These are phyloP conservation scores for Cladorhizidae sp. DNA, from an alignment of 37 sponge, comb jelly and placozoan species.

Conservation along the genomic window DNA sequence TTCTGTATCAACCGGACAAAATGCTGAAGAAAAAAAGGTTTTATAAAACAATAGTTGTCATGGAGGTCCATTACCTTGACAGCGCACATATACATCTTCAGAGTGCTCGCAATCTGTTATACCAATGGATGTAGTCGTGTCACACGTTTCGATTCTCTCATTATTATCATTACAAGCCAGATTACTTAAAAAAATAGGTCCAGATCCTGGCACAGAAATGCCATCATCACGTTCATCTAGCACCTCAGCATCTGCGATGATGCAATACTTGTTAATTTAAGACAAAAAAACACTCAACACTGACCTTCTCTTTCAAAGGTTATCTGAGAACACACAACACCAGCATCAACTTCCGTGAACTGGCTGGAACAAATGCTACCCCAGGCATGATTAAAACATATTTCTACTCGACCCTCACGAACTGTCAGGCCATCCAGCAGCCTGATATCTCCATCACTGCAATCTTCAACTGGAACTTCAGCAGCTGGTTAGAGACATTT, in stretches of 20 bases:
- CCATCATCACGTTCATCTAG: too few relatives aligned
- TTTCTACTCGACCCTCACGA: constrained; percentile 27
- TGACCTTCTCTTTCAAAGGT: constrained; percentile 13
- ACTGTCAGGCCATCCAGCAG: not conserved
- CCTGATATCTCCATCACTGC: constrained; percentile 5
- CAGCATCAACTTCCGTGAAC: constrained; percentile 8
- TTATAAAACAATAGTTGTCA: not conserved
- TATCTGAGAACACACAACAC: constrained; percentile 14
- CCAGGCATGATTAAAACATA: constrained; percentile 35
- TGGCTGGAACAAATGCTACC: constrained; percentile 3
- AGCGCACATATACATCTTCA: constrained; percentile 22
- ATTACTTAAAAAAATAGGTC: constrained; percentile 30
- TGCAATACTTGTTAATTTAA: too few relatives aligned
- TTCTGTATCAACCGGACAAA: not conserved
- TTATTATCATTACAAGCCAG: constrained; percentile 5
- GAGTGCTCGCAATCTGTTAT: constrained; percentile 9
- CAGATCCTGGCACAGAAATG: too few relatives aligned
- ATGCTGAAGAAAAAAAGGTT: not conserved
- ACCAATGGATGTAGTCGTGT: not conserved
- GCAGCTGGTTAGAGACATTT: too few relatives aligned
- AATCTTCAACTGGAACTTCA: not conserved
- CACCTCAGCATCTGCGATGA: too few relatives aligned
- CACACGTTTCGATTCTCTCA: not conserved
- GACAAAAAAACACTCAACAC: too few relatives aligned
- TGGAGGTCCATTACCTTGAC: constrained; percentile 10